Percentiles rank a stretch among this genome's conserved stretches.
phyloP scores from a whole-genome alignment of 2,888 invertebrate species.

The Oscheius sp. region DNA sequence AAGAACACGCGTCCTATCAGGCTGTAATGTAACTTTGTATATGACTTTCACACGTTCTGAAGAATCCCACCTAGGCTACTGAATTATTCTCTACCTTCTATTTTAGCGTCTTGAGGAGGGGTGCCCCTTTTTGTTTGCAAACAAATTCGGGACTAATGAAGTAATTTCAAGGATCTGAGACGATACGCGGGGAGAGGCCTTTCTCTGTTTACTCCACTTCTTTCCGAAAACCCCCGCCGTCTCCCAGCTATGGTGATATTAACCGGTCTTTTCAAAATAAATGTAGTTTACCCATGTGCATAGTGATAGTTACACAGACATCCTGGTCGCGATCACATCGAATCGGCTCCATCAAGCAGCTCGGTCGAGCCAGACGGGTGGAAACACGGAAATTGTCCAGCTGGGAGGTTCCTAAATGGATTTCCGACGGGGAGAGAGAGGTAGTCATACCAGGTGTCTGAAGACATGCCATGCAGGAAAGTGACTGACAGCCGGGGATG shows the following conservation, averaged over 20 bases:
- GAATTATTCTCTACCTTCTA: slow-evolving; percentile 12
- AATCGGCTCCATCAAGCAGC: slow-evolving; percentile 68
- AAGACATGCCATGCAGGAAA: slow-evolving; percentile 27
- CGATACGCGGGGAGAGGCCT: no score
- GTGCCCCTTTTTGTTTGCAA: not conserved
- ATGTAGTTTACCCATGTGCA: slow-evolving; percentile 60
- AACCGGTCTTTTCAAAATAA: slow-evolving; percentile 7
- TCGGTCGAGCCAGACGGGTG: slow-evolving; percentile 57
- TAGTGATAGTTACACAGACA: slow-evolving; percentile 70
- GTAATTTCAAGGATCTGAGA: no score
- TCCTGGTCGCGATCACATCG: slow-evolving; percentile 68
- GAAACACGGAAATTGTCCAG: slow-evolving; percentile 69
- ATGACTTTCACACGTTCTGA: not conserved
- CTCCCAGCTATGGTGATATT: slow-evolving; percentile 5
- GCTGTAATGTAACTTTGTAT: not conserved
- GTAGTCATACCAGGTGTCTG: slow-evolving; percentile 13
- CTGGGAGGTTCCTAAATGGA: slow-evolving; percentile 60
- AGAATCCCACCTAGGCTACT: not conserved
- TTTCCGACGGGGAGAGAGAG: not conserved
- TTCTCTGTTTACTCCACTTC: slow-evolving; percentile 11
- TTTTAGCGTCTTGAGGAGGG: not conserved
- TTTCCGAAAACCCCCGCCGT: not conserved
- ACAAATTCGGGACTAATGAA: no score
- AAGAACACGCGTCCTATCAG: not conserved
- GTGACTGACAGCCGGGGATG: not conserved